Conservation (phyloP, 64 coral and sea anemone species). For the Catalaphyllia jardinei region DNA sequence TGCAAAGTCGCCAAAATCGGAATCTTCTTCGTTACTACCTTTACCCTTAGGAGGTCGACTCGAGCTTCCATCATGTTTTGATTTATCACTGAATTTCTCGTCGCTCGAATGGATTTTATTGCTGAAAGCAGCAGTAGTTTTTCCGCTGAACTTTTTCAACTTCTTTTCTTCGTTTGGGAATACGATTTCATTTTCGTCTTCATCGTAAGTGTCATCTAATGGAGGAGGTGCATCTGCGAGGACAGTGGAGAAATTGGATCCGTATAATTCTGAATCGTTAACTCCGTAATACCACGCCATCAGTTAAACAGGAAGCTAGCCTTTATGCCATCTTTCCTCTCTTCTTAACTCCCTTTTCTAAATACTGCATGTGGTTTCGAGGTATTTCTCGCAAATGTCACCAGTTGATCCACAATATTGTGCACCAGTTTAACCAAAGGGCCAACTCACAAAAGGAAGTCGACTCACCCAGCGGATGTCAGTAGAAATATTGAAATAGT, state of each 20-base stretch:
- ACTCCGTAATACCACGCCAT: constrained; percentile 50
- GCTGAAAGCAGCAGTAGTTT: neutral
- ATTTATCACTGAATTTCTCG: constrained; percentile 11
- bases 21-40: neutral
- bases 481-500: neutral
- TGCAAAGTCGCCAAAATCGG: constrained; percentile 65
- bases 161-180: constrained; percentile 40
- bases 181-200: constrained; percentile 78
- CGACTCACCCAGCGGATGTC: neutral
- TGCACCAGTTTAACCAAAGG: neutral
- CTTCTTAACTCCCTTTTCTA: neutral
- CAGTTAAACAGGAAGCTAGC: neutral
- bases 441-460: neutral
- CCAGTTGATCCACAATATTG: constrained; percentile 15
- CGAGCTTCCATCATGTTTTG: neutral
- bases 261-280: constrained; percentile 63
- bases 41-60: neutral
- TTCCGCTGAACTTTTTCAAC: neutral
- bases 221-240: constrained; percentile 76
- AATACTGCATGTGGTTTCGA: neutral
- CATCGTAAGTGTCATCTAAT: constrained; percentile 56
- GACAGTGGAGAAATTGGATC: constrained; percentile 73
- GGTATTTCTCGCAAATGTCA: neutral
- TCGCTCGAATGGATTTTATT: neutral
- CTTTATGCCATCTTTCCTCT: neutral